phyloP scores from a whole-genome alignment of 2,113 vertebrate genomes.

The Xiphophorus couchianus region DNA sequence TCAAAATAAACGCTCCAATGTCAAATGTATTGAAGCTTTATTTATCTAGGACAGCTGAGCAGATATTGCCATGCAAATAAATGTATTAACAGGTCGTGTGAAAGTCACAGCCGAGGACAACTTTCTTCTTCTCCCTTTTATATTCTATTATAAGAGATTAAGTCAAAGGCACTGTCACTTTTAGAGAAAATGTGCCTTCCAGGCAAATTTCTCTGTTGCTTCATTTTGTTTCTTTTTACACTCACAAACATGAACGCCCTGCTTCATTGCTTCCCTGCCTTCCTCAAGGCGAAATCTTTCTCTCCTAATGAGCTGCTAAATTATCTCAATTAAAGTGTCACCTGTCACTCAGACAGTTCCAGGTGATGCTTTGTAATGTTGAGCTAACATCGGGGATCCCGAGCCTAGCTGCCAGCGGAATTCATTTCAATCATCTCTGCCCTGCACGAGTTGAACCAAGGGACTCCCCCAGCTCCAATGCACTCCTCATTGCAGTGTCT shows the following conservation, averaged over 20 bases:
- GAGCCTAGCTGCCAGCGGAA: constrained; percentile 48
- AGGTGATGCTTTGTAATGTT: constrained; percentile 63
- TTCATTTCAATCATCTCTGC: constrained; percentile 70
- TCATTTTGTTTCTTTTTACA: constrained; percentile 18
- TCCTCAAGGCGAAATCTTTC: constrained; percentile 28
- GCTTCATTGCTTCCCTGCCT: constrained; percentile 9
- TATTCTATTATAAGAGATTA: constrained; percentile 23
- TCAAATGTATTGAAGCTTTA: too few relatives aligned
- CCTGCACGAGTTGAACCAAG: constrained; percentile 26
- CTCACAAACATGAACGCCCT: neutral
- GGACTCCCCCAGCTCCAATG: constrained; percentile 52
- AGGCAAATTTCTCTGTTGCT: constrained; percentile 31
- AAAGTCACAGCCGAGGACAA: constrained; percentile 18
- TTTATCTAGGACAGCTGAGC: too few relatives aligned
- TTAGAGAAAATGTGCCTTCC: constrained; percentile 16
- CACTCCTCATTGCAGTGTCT: constrained; percentile 34
- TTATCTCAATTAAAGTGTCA: constrained; percentile 76
- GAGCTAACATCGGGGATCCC: constrained; percentile 50
- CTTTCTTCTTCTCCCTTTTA: constrained; percentile 15
- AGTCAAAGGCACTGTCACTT: neutral
- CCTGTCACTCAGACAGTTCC: constrained; percentile 73
- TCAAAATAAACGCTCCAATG: too few relatives aligned
- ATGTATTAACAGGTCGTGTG: constrained; percentile 15
- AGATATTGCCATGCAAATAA: too few relatives aligned
- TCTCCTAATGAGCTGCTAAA: constrained; percentile 57